Conservation (phyloP, 2,113 vertebrate species). For the Phrynocephalus versicolor region DNA sequence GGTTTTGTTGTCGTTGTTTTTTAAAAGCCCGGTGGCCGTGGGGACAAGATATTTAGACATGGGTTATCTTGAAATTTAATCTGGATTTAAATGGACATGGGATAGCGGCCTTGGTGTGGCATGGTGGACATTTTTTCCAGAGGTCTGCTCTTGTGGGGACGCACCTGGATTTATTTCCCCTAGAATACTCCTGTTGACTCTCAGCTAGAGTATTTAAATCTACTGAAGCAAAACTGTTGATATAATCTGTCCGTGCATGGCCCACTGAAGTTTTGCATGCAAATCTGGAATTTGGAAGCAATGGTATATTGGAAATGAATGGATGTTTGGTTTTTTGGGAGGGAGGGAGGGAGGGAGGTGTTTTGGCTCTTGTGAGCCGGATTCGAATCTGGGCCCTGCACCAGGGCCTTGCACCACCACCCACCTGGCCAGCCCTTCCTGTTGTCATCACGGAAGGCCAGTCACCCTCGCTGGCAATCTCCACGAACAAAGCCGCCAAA, state of each 20-base stretch:
- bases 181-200: no score
- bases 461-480: rapidly evolving
- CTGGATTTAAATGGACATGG: no score
- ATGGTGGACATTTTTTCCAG: no score
- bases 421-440: neutral
- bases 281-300: neutral
- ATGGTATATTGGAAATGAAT: neutral
- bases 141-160: no score
- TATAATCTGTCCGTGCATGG: neutral
- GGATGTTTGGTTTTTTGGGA: neutral
- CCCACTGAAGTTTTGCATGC: neutral
- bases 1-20: no score
- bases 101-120: no score
- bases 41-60: no score
- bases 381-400: no score
- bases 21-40: no score
- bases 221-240: neutral
- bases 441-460: rapidly evolving
- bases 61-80: no score
- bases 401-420: neutral
- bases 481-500: neutral
- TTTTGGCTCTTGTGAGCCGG: neutral
- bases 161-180: no score
- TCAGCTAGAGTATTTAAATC: neutral
- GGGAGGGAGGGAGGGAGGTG: no score